These are phyloP conservation scores for Enteromius fasciolatus DNA, from an alignment of 2,797 vertebrate species.

Conservation along the genomic window DNA sequence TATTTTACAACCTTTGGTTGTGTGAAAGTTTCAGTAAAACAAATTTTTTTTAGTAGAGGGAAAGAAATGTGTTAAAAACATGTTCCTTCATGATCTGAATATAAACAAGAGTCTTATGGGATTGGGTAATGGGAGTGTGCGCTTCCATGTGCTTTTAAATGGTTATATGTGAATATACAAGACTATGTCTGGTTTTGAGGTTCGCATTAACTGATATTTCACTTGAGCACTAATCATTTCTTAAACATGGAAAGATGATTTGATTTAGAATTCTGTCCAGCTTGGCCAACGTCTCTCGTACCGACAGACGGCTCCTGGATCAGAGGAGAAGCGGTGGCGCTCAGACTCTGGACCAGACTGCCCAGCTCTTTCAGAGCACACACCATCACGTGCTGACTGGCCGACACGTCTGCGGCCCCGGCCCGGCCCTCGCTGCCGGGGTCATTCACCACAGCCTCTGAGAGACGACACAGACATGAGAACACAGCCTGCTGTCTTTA, in stretches of 20 bases:
- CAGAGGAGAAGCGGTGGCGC: slow-evolving; percentile 93
- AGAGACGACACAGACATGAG: neutral
- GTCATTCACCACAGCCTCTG: slow-evolving; percentile 96
- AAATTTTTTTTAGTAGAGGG: too few relatives aligned
- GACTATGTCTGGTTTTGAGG: neutral
- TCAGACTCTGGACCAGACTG: slow-evolving; percentile 95
- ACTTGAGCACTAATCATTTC: neutral
- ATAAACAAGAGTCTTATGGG: too few relatives aligned
- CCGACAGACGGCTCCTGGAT: slow-evolving; percentile 97
- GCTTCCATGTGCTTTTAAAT: too few relatives aligned
- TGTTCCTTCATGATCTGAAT: too few relatives aligned
- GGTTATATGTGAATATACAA: too few relatives aligned
- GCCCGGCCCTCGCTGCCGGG: slow-evolving; percentile 92
- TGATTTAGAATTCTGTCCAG: neutral
- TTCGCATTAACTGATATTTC: neutral
- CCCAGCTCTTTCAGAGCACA: slow-evolving; percentile 96
- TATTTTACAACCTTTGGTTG: too few relatives aligned
- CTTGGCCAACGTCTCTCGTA: slow-evolving; percentile 58
- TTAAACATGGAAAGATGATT: neutral
- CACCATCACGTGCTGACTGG: slow-evolving; percentile 98
- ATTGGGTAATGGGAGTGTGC: too few relatives aligned
- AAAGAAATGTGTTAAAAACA: too few relatives aligned
- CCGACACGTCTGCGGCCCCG: slow-evolving; percentile 90
- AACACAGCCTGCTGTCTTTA: neutral
- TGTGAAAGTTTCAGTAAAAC: too few relatives aligned